A percentile compares a stretch with the other conserved stretches of the same genome.
phyloP scores from a whole-genome alignment of 2,797 vertebrate genomes.

The Cephalopachus bancanus region DNA sequence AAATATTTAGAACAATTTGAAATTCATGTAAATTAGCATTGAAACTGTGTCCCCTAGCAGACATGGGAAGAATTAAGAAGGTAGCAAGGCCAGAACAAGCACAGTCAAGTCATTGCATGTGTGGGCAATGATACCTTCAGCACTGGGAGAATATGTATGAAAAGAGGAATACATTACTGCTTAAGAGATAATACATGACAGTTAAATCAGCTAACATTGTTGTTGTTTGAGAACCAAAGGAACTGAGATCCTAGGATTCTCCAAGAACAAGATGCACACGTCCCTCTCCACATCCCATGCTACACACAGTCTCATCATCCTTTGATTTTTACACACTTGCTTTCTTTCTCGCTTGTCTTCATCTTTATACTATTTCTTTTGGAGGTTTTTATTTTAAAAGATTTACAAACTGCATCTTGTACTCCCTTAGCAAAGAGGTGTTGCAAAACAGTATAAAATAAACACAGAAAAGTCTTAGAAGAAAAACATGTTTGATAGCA shows the following conservation, averaged over 20 bases:
- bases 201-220: background rate
- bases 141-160: background rate
- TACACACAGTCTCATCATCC: background rate
- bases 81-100: background rate
- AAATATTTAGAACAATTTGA: background rate
- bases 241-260: background rate
- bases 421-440: background rate
- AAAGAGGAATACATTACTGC: background rate
- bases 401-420: background rate
- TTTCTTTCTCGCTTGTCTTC: background rate
- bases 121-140: background rate
- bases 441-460: background rate
- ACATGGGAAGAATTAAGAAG: background rate
- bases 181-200: background rate
- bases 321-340: background rate
- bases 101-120: background rate
- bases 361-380: background rate
- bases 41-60: background rate
- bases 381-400: background rate
- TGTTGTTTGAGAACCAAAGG: background rate
- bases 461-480: background rate
- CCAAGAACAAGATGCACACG: background rate
- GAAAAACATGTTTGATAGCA: constrained; percentile 20
- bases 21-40: background rate
- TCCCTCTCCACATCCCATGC: background rate